Evolutionary conservation across 1,140 invertebrate genomes (phyloP), one percentile per base, ranked within the genome.

Genomic region (Hyles vespertilio): DNA sequence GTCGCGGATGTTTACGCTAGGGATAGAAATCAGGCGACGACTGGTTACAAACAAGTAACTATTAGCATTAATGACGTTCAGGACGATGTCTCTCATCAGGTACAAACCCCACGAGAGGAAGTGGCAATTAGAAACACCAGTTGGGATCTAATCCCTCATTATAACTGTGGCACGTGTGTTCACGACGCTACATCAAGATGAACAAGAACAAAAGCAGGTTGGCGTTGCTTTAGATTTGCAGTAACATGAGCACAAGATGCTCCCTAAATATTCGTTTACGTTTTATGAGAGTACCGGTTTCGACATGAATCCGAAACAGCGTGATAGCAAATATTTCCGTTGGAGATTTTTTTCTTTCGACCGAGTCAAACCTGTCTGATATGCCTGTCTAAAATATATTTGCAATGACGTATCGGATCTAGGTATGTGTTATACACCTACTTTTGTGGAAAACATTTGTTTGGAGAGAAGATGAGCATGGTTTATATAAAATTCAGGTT

Each of bases 1-100:
- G 60, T 69, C 60, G 55, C 77, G 74, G 72, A 79, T 77, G 72
- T 72, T 72, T 71, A 71, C 66, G 59, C 49, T 59, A 61, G 65
- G 71, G 70, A 73, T 73, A 68, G 69, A 71, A 75, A 72, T 75
- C 69, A 66, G 61, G 56, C 50, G 63, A 65, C 58, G 51, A 68
- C 67, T 70, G 54, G 65, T 64, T 70, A 58, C 58, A 51, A 64
- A 61, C 63, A 71, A 66, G 63, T 52, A 56, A 59, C 60, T 59
- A 68, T 70, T 72, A 72, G 52, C 61, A 55, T 54, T 68, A 69
- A 66, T 57, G 60, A 70, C 60, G 54, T 12, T 54, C n/a, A 43
- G 43, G 43, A 54, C 43, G 7, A 48, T 48, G n/a, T 54, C 43
- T 54, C 22, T 54, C 43, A 44, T 54, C 52, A 44, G n/a, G 8